Conservation (phyloP, 2,888 invertebrate genomes). For the Panopea generosa region DNA sequence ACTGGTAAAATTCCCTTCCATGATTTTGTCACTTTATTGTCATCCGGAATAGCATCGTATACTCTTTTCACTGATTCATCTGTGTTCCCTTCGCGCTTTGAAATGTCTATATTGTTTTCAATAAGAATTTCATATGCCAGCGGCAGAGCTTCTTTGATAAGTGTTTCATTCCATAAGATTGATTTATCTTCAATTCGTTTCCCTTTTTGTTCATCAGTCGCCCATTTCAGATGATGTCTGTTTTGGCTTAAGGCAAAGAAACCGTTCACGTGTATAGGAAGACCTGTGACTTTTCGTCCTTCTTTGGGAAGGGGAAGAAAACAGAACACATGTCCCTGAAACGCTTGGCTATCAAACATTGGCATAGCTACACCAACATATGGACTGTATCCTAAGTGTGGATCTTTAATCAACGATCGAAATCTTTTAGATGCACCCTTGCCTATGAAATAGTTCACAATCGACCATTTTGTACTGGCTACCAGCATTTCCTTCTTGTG, state of each 20-base stretch:
- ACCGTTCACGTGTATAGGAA: conserved; percentile 83
- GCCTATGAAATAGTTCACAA: conserved; percentile 44
- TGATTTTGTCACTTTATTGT: conserved; percentile 18
- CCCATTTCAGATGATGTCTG: conserved; percentile 82
- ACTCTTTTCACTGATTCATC: conserved; percentile 18
- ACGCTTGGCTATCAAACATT: background rate
- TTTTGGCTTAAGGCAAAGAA: conserved; percentile 81
- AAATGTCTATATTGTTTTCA: too few species aligned
- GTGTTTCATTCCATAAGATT: conserved; percentile 75
- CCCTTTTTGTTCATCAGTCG: conserved; percentile 66
- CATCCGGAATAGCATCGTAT: conserved; percentile 38
- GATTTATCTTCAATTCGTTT: conserved; percentile 61
- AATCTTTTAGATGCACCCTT: conserved; percentile 30
- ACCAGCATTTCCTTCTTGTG: background rate
- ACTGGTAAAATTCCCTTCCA: conserved; percentile 33
- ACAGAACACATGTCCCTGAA: conserved; percentile 76
- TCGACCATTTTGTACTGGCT: conserved; percentile 1
- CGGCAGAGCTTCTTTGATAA: conserved; percentile 75
- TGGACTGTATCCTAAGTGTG: conserved; percentile 34
- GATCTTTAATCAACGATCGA: conserved; percentile 19
- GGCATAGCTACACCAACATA: conserved; percentile 49
- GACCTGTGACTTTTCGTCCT: conserved; percentile 73
- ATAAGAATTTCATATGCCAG: conserved; percentile 54
- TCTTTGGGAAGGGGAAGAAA: conserved; percentile 80
- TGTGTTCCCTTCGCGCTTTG: background rate